Evolutionary conservation across 2,888 invertebrate genomes (phyloP), one percentile per base, ranked within the genome.

Genomic region (Kryphioiulus occultus): DNA sequence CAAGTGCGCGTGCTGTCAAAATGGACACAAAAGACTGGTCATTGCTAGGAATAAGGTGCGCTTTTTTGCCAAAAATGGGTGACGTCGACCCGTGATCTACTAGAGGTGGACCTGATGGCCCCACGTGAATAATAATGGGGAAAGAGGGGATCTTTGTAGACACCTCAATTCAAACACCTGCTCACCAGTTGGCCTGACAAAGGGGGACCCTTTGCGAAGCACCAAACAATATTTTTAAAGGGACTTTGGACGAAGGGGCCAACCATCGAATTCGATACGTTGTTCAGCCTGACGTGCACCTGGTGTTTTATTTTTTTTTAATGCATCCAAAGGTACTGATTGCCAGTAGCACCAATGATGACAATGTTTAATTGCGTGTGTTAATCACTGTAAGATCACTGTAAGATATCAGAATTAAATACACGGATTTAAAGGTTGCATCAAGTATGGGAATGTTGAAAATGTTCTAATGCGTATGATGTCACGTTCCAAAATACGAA

Each of bases 141-240:
- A 78, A 9, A 26, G 30, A 30, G 30, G 44, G 78, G 78, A 30
- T 78, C 78, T 78, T 78, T 17, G 78, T 30, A 78, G 78, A 78
- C 78, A 78, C 26, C 17, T 78, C 30, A 78, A 78, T 78, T 78
- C 78, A 78, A 78, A 78, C 78, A 78, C 78, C 78, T 78, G 78
- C 78, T 78, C 78, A 30, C 78, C 78, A 78, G 78, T 78, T 78
- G 78, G 78, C 78, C 78, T 78, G 78, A 78, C 78, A 78, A 78
- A 30, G 78, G 78, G 22, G 78, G 59, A 68, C 59, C 22, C 59
- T 68, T 68, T 68, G 22, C 59, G 22, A 78, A 22, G 30, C 30
- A 30, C 78, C 30, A 30, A 30, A 78, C 30, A 78, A 30, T 22
- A 15, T 78, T 78, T 78, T 78, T 78, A 78, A 78, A 78, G 78